Conservation (phyloP, 2,888 invertebrate genomes). For the Cerastis rubricosa region DNA sequence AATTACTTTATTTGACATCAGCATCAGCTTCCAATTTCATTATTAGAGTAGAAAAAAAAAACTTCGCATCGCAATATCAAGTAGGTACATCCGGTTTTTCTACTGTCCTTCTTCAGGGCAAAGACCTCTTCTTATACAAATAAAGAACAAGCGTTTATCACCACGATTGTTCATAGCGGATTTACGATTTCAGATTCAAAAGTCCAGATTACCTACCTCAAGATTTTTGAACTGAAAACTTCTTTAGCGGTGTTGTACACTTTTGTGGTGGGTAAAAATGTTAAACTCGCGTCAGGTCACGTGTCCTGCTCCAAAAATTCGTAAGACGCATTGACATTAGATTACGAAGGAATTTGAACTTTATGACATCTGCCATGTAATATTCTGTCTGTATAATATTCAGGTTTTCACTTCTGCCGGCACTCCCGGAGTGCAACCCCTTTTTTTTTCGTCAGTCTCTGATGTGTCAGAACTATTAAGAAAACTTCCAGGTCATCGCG, state of each 20-base stretch:
- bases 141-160: background rate
- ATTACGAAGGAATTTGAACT: no score
- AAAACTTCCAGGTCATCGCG: background rate
- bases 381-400: no score
- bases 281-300: no score
- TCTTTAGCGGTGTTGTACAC: no score
- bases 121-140: background rate
- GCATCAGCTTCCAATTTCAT: background rate
- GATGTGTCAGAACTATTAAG: background rate
- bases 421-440: no score
- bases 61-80: background rate
- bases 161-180: no score
- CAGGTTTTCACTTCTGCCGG: no score
- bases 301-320: no score
- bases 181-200: background rate
- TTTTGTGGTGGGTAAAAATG: no score
- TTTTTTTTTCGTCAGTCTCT: background rate
- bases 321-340: no score
- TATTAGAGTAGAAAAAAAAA: slow-evolving; percentile 23
- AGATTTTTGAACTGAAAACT: no score
- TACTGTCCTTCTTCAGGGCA: background rate
- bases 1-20: slow-evolving; percentile 17
- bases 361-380: no score
- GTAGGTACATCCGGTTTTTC: background rate
- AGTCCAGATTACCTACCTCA: background rate